Percentiles rank a stretch among this genome's conserved stretches.
Conservation (phyloP, 1,140 invertebrate species). For the Cotesia typhae region DNA sequence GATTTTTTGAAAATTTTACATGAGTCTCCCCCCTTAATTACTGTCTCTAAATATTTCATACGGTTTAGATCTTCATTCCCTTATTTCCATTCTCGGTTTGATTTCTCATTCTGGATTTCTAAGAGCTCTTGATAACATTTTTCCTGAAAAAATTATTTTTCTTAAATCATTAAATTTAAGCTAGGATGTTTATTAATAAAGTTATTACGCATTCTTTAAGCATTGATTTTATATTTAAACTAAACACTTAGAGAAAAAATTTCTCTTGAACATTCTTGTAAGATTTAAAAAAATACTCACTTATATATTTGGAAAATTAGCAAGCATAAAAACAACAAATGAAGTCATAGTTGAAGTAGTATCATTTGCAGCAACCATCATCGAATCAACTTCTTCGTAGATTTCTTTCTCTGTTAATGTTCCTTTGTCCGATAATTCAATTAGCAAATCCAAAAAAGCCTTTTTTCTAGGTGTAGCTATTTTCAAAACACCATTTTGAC, state of each 20-base stretch:
- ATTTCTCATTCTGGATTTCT: constrained; percentile 60
- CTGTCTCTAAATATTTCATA: constrained; percentile 72
- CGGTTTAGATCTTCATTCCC: constrained; percentile 67
- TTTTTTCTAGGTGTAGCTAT: constrained; percentile 43
- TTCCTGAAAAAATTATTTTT: constrained; percentile 50
- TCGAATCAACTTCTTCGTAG: constrained; percentile 79
- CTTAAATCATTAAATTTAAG: no score
- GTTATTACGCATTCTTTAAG: no score
- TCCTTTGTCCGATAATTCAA: constrained; percentile 59
- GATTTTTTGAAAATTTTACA: no score
- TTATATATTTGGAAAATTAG: constrained; percentile 71
- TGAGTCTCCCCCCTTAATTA: no score
- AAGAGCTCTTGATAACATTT: constrained; percentile 70
- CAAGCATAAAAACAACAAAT: constrained; percentile 71
- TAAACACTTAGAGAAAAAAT: no score
- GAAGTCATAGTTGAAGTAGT: constrained; percentile 73
- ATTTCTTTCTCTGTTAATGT: constrained; percentile 68
- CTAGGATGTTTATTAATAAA: no score
- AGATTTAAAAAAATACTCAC: constrained; percentile 38
- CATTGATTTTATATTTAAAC: no score
- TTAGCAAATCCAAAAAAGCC: constrained; percentile 73
- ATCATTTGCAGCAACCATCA: constrained; percentile 81
- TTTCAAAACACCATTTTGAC: neutral
- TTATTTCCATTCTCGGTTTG: constrained; percentile 43
- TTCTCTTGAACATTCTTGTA: no score